These are phyloP conservation scores for Tachuris rubrigastra DNA, from an alignment of 2,113 vertebrate species.

Conservation along the genomic window DNA sequence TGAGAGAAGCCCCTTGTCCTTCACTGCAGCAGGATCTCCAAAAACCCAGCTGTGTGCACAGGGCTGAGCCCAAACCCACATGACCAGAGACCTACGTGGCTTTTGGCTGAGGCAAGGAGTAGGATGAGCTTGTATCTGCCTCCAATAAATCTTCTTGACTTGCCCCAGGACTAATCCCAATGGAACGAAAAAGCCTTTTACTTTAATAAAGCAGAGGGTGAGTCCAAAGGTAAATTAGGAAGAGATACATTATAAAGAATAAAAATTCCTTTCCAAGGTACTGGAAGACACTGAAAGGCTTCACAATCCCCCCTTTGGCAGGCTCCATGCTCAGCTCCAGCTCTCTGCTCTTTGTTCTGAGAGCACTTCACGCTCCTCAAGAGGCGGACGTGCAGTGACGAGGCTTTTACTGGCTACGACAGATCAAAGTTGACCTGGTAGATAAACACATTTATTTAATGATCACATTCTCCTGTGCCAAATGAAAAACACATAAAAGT, in stretches of 20 bases:
- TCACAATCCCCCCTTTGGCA: neutral
- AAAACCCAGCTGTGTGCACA: neutral
- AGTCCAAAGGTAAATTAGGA: conserved; percentile 31
- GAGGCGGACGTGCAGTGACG: neutral
- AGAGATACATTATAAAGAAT: neutral
- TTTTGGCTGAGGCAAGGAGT: neutral
- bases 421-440: neutral
- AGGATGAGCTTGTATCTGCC: conserved; percentile 30
- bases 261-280: conserved; percentile 13
- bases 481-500: conserved; percentile 30
- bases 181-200: neutral
- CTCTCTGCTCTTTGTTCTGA: conserved; percentile 27
- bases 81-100: neutral
- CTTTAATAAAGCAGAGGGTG: neutral
- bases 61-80: neutral
- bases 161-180: neutral
- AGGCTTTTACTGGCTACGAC: neutral
- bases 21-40: neutral
- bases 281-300: conserved; percentile 20
- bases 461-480: conserved; percentile 3
- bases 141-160: neutral
- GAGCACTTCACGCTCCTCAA: neutral
- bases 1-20: neutral
- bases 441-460: conserved; percentile 30
- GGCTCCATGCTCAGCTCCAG: neutral